Conservation (phyloP, 1,140 invertebrate genomes). For the Pseudomyrmex dendroicus region DNA sequence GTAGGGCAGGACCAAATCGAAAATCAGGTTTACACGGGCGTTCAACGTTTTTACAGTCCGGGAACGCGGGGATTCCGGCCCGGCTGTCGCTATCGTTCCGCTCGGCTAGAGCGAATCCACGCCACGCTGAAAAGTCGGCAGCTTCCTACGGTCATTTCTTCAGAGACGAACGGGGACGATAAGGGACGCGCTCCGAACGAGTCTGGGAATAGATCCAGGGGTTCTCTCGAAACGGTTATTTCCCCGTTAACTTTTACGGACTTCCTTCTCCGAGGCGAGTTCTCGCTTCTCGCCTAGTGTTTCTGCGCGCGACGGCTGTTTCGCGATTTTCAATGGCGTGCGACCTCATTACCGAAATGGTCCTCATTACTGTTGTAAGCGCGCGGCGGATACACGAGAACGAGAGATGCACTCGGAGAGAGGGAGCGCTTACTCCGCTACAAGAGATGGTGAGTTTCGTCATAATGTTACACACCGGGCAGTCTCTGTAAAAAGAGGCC, state of each 20-base stretch:
- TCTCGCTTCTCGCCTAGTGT: conserved; percentile 43
- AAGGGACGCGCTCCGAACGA: conserved; percentile 24
- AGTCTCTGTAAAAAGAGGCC: conserved; percentile 68
- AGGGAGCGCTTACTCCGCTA: conserved; percentile 17
- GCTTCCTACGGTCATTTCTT: conserved; percentile 59
- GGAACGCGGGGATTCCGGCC: conserved; percentile 30
- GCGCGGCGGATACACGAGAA: conserved; percentile 29
- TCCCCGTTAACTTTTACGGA: conserved; percentile 82
- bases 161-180: conserved; percentile 59
- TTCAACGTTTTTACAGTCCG: conserved; percentile 55
- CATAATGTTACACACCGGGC: conserved; percentile 68
- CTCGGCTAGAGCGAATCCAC: conserved; percentile 73
- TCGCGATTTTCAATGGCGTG: conserved; percentile 83
- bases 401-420: conserved; percentile 4
- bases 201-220: conserved; percentile 57
- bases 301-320: conserved; percentile 62
- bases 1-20: conserved; percentile 45
- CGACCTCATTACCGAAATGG: conserved; percentile 84
- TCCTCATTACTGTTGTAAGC: conserved; percentile 81
- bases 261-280: conserved; percentile 47
- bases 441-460: conserved; percentile 75
- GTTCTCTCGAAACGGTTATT: conserved; percentile 79
- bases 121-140: conserved; percentile 66
- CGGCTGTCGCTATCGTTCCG: conserved; percentile 67
- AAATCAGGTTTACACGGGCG: conserved; percentile 68